Evolutionary conservation across 2,797 vertebrate genomes (phyloP), one percentile per base, ranked within the genome.

Genomic region (Pygocentrus nattereri): DNA sequence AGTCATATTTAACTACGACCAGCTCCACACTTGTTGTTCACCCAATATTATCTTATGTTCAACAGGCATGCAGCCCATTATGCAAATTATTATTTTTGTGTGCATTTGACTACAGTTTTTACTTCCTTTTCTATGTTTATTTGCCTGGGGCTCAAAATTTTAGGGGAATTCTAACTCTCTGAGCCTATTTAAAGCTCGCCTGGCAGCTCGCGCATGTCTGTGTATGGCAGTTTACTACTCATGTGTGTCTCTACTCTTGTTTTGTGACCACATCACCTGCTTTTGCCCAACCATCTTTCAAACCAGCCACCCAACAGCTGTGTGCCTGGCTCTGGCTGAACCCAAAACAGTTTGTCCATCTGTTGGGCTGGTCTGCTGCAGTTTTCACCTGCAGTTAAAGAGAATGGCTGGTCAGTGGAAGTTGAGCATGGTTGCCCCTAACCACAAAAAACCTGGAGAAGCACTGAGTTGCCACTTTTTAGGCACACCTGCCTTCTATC

Each of bases 81-180:
- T 91, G 89, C 87, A 91, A 92, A 94, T 90, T n/a, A 73, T 81
- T 69, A 50, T 80, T 81, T 86, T 84, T 84, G 50, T 82, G 68
- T 88, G 79, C 74, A 54, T 88, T 80, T 87, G 79, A 85, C 82
- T 87, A 85, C 83, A 84, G 77, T 85, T 84, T 88, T 74, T 81
- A 90, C 90, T 92, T 92, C 88, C 90, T 90, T 90, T 89, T 85
- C 83, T 89, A 84, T 89, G 87, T 91, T 90, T 88, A 90, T 86
- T 81, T 86, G 82, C 81, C 84, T 80, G 76, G 73, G 80, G 87
- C 31, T 85, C 77, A 85, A 81, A 88, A 85, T 87, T 89, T 90
- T 90, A 90, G 93, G 91, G 93, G 92, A 90, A 88, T 92, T 93
- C 90, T 91, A 75, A 76, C 76, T 86, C 76, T 44, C 82, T 79